A percentile compares a stretch with the other conserved stretches of the same genome.
These are phyloP conservation scores for Australoheros facetus DNA, from an alignment of 2,797 vertebrate species.

Conservation along the genomic window DNA sequence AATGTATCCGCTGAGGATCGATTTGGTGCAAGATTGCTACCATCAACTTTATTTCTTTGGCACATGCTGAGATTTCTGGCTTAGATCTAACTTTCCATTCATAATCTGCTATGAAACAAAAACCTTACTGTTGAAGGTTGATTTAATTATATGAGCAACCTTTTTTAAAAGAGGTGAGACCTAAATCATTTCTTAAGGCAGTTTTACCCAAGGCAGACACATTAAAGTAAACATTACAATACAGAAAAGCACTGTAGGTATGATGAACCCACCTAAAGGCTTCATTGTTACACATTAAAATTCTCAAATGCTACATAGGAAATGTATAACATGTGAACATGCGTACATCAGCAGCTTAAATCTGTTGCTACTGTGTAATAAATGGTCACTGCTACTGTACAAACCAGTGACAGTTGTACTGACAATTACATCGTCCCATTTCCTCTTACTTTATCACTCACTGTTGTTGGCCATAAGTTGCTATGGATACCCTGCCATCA, in stretches of 20 bases:
- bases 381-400: not conserved
- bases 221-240: not conserved
- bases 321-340: not conserved
- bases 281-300: not conserved
- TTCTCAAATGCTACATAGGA: not conserved
- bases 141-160: not conserved
- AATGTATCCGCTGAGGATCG: not conserved
- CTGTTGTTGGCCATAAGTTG: not conserved
- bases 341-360: not conserved
- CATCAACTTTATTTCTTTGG: not conserved
- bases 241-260: not conserved
- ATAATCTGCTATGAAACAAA: not conserved
- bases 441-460: not conserved
- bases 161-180: not conserved
- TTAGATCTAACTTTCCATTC: not conserved
- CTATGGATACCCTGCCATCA: not conserved
- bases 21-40: not conserved
- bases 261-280: not conserved
- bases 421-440: not conserved
- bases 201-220: not conserved
- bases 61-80: not conserved
- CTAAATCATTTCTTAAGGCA: not conserved
- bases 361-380: not conserved
- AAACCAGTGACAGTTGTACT: not conserved
- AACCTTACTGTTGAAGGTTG: not conserved